These are phyloP conservation scores for Papilio aristodemus DNA, from an alignment of 1,140 invertebrate genomes.

Conservation along the genomic window DNA sequence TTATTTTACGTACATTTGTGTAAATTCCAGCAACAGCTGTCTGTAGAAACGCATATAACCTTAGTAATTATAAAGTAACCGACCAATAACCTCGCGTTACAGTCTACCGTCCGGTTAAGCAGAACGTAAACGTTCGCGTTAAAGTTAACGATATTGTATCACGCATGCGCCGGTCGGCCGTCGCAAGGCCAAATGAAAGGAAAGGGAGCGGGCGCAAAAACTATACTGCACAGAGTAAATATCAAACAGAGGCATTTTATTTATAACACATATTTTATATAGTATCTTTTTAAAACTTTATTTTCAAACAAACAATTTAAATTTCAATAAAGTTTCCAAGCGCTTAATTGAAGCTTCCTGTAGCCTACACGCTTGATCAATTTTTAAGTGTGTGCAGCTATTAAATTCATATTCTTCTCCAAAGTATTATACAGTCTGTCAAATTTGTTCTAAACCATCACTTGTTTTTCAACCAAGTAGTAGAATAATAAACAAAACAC, in stretches of 20 bases:
- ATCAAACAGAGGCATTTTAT: constrained; percentile 37
- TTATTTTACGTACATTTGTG: not conserved
- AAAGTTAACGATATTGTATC: constrained; percentile 42
- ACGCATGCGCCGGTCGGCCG: constrained; percentile 37
- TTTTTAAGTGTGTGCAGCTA: too few species aligned
- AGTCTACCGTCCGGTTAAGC: constrained; percentile 34
- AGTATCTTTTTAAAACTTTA: too few species aligned
- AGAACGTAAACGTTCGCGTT: constrained; percentile 31
- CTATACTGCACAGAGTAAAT: constrained; percentile 43
- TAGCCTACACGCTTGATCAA: too few species aligned
- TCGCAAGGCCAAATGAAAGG: constrained; percentile 74
- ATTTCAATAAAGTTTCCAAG: too few species aligned
- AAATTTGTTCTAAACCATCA: too few species aligned
- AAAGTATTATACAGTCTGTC: too few species aligned
- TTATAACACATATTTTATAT: not conserved
- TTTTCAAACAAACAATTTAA: too few species aligned
- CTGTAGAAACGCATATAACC: constrained; percentile 33
- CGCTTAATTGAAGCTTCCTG: too few species aligned
- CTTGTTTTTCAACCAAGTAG: not conserved
- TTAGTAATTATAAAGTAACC: constrained; percentile 27
- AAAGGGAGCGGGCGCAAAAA: constrained; percentile 61
- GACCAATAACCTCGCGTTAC: constrained; percentile 23
- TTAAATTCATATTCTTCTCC: too few species aligned
- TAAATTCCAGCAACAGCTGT: not conserved
- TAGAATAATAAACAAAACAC: not conserved